These are phyloP conservation scores for Chrysochloris asiatica DNA, from an alignment of 2,113 vertebrate genomes.

Conservation along the genomic window DNA sequence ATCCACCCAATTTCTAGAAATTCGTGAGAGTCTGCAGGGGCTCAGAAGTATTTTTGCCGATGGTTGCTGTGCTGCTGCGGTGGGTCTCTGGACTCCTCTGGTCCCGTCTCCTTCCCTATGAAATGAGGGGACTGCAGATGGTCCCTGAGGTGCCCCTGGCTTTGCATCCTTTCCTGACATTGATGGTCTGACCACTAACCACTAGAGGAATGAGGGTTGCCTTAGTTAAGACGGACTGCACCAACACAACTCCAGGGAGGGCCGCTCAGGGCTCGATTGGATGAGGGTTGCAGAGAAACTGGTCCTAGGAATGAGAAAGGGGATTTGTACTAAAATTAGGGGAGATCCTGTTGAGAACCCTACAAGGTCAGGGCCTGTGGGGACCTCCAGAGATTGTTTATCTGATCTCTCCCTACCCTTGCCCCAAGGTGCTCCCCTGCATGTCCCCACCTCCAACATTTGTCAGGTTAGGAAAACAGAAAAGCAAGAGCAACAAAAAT, in stretches of 20 bases:
- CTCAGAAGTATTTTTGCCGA: background rate
- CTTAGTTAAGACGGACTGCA: background rate
- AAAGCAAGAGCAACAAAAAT: background rate
- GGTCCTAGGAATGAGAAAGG: conserved; percentile 20
- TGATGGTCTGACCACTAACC: conserved; percentile 2
- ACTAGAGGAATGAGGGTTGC: background rate
- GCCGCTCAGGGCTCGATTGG: background rate
- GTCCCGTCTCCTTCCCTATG: background rate
- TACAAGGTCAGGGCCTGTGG: background rate
- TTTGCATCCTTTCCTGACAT: background rate
- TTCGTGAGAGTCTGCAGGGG: background rate
- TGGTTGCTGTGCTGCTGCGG: no score
- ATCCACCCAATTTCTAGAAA: background rate
- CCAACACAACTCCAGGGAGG: no score
- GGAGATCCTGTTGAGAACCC: background rate
- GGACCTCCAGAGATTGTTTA: background rate
- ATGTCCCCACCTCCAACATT: background rate
- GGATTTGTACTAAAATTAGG: background rate
- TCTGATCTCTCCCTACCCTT: background rate
- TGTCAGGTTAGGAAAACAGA: background rate
- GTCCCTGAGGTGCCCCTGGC: background rate
- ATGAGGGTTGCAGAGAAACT: background rate
- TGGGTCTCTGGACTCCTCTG: background rate
- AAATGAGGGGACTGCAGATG: background rate
- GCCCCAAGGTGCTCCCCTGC: background rate